A percentile compares a stretch with the other conserved stretches of the same genome.
Conservation (phyloP, 92 coral and sea anemone species). For the Heliopora coerulea region DNA sequence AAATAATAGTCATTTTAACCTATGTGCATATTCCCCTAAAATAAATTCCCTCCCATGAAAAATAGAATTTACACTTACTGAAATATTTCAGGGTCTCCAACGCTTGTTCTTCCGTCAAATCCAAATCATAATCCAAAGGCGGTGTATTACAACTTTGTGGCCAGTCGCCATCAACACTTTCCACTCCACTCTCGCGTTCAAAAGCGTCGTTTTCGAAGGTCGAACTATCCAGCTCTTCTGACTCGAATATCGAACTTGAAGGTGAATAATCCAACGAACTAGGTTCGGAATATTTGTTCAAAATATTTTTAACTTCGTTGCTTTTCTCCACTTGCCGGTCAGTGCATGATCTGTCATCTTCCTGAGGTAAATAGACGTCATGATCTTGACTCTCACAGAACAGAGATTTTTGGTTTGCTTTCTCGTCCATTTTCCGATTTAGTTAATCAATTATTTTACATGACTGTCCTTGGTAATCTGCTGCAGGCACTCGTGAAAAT, state of each 20-base stretch:
- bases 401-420: not conserved
- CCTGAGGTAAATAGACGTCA: not conserved
- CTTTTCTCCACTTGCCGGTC: not conserved
- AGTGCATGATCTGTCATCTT: not conserved
- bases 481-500: too few species aligned
- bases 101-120: constrained; percentile 93
- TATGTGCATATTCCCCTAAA: too few species aligned
- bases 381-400: not conserved
- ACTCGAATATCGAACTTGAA: constrained; percentile 27
- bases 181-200: constrained; percentile 95
- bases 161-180: constrained; percentile 84
- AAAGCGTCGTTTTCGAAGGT: constrained; percentile 71
- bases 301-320: not conserved
- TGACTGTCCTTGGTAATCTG: not conserved
- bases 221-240: constrained; percentile 43
- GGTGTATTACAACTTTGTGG: constrained; percentile 49
- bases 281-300: constrained; percentile 15
- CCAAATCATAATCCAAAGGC: constrained; percentile 69
- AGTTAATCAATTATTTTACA: not conserved
- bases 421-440: not conserved
- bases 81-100: constrained; percentile 93
- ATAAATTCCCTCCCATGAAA: too few species aligned
- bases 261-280: constrained; percentile 17
- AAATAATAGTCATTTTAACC: not conserved
- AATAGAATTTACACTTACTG: constrained; percentile 71